Evolutionary conservation across 2,797 vertebrate species (phyloP).

Genomic region (Cynodonichthys magdalenae): DNA sequence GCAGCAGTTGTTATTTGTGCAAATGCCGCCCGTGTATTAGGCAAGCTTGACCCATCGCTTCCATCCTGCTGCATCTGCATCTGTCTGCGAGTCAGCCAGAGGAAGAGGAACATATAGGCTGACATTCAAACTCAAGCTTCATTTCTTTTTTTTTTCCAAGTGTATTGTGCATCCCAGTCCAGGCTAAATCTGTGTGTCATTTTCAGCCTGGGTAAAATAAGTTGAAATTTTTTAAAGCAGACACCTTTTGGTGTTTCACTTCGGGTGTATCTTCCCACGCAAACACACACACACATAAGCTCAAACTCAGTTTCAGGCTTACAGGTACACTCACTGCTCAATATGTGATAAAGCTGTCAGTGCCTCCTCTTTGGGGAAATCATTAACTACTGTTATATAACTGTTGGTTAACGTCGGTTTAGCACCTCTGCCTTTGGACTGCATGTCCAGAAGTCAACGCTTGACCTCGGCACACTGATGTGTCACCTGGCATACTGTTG

Average conservation of each 20-base stretch:
- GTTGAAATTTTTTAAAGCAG: neutral
- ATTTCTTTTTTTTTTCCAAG: conserved; percentile 6
- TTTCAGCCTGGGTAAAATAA: neutral
- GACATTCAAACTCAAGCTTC: conserved; percentile 25
- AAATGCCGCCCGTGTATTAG: conserved; percentile 41
- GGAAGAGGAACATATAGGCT: conserved; percentile 20
- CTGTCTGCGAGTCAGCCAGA: conserved; percentile 44
- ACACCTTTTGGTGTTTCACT: conserved; percentile 6
- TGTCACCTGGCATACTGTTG: conserved; percentile 32
- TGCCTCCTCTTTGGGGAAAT: conserved; percentile 59
- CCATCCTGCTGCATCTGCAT: conserved; percentile 56
- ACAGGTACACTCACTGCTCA: conserved; percentile 10
- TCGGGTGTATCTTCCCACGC: conserved; percentile 10
- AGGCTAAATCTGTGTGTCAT: conserved; percentile 14
- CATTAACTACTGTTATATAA: conserved; percentile 73
- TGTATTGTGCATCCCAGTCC: conserved; percentile 4
- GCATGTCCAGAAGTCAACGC: conserved; percentile 45
- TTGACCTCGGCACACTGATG: conserved; percentile 50
- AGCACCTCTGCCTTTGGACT: conserved; percentile 48
- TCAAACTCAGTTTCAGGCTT: conserved; percentile 1
- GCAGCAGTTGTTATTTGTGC: conserved; percentile 55
- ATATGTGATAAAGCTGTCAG: conserved; percentile 42
- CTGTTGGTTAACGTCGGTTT: conserved; percentile 43
- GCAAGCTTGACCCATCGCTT: conserved; percentile 64
- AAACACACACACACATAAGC: too few relatives aligned